Evolutionary conservation across 1,140 invertebrate species (phyloP).

Genomic region (Ladona fulva): DNA sequence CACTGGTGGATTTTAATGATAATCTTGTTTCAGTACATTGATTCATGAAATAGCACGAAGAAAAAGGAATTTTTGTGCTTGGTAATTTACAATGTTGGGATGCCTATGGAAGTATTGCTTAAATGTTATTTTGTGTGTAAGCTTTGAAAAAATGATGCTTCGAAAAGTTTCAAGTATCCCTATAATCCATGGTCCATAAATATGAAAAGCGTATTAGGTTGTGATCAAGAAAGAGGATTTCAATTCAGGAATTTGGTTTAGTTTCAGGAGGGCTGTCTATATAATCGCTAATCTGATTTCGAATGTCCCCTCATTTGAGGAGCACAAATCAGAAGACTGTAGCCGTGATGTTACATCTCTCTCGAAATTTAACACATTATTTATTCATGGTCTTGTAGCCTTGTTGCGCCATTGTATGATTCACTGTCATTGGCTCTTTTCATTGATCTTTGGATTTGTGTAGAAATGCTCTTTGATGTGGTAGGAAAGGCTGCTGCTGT

Average conservation of each 20-base stretch:
- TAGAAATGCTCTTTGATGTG: not conserved
- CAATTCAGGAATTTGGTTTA: conserved; percentile 2
- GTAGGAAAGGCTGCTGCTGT: conserved; percentile 1
- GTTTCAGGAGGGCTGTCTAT: not conserved
- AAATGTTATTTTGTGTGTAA: not conserved
- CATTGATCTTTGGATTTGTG: conserved; percentile 6
- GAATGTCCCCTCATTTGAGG: not conserved
- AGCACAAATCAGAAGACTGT: not conserved
- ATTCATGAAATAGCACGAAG: not conserved
- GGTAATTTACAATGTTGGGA: not conserved
- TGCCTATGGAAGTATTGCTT: not conserved
- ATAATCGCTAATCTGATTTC: not conserved
- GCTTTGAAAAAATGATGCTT: not conserved
- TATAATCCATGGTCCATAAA: not conserved
- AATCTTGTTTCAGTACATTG: conserved; percentile 7
- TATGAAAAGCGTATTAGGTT: not conserved
- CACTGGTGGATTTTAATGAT: not conserved
- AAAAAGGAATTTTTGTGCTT: conserved; percentile 7
- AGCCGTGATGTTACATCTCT: not conserved
- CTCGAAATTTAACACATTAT: not conserved
- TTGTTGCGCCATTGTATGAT: not conserved
- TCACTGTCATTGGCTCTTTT: not conserved
- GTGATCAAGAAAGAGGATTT: not conserved
- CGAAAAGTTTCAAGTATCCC: not conserved
- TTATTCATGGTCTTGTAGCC: not conserved